Evolutionary conservation across 2,888 invertebrate genomes (phyloP), one percentile per base, ranked within the genome.

Genomic region (Morinoia aosen): DNA sequence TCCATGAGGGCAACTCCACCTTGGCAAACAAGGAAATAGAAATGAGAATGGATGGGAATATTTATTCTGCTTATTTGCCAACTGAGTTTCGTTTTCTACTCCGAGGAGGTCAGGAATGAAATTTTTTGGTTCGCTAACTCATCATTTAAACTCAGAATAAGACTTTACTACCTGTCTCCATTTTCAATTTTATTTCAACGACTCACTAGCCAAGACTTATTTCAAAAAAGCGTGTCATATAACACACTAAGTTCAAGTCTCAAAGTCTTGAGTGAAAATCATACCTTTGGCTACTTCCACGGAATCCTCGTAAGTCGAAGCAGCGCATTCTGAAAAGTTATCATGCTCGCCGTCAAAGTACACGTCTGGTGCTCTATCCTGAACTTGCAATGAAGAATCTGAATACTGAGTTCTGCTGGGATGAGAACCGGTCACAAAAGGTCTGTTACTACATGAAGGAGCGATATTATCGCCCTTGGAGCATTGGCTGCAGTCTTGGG

Each of bases 1-100:
- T 61, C 95, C 64, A 76, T 61, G n/a, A 76, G 33, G 12, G 95
- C 76, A 7, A 61, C 93, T 56, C 93, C 93, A 57, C 57, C 93
- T 48, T 39, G 10, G 16, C 11, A 90, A 48, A 48, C 8, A 76
- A 76, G 2, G 1, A 76, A 10, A 33, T 25, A 76, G 33, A 33
- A 19, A 76, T 33, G 25, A 10, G 76, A 76, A 76, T 25, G 25
- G 25, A 10, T 14, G 19, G 76, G 2, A 76, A 48, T 48, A 48
- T 48, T 48, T 48, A 48, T 5, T 48, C 48, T 48, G 48, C 48
- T 48, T 48, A 48, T 48, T 48, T 48, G 2, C 48, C 48, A 48
- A 48, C 3, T 4, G 48, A 48, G 48, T 48, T 48, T 48, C 48
- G 48, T 48, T 48, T 4, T 48, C 48, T 48, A 48, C 48, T 5